These are phyloP conservation scores for Hypothenemus hampei DNA, from an alignment of 1,140 invertebrate genomes.

Conservation along the genomic window DNA sequence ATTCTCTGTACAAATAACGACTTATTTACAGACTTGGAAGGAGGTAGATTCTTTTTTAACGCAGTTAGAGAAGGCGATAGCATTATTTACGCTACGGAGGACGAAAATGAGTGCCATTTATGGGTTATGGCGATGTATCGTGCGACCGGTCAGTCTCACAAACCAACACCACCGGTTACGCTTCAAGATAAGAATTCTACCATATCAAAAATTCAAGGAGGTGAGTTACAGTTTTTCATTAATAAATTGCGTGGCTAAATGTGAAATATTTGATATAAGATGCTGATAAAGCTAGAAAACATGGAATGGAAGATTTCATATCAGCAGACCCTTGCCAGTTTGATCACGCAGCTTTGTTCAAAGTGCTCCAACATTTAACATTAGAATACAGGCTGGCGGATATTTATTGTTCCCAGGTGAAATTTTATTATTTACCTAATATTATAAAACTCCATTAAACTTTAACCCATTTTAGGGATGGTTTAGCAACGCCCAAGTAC, in stretches of 20 bases:
- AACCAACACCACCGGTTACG: slow-evolving; percentile 89
- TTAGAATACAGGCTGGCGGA: slow-evolving; percentile 94
- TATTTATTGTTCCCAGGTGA: slow-evolving; percentile 92
- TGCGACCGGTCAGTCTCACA: slow-evolving; percentile 98
- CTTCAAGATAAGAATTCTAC: slow-evolving; percentile 79
- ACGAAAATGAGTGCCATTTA: slow-evolving; percentile 96
- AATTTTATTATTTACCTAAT: too few relatives aligned
- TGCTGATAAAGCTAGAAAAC: slow-evolving; percentile 93
- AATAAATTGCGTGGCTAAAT: neutral
- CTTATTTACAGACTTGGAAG: slow-evolving; percentile 65
- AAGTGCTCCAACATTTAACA: slow-evolving; percentile 84
- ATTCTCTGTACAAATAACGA: slow-evolving; percentile 17
- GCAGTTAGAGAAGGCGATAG: slow-evolving; percentile 97
- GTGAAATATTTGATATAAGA: slow-evolving; percentile 51
- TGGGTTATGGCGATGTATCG: slow-evolving; percentile 99
- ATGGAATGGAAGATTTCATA: slow-evolving; percentile 99
- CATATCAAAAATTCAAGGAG: slow-evolving; percentile 85
- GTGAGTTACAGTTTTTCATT: slow-evolving; percentile 45
- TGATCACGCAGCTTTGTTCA: slow-evolving; percentile 90
- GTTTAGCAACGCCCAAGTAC: slow-evolving; percentile 98
- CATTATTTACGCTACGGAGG: slow-evolving; percentile 93
- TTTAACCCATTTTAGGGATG: slow-evolving; percentile 91
- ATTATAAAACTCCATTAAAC: too few relatives aligned
- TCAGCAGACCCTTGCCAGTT: slow-evolving; percentile 96
- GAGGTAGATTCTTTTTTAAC: slow-evolving; percentile 94